Percentiles rank a stretch among this genome's conserved stretches.
Evolutionary conservation across 2,888 invertebrate species (phyloP).

Genomic region (Vanessa cardui): DNA sequence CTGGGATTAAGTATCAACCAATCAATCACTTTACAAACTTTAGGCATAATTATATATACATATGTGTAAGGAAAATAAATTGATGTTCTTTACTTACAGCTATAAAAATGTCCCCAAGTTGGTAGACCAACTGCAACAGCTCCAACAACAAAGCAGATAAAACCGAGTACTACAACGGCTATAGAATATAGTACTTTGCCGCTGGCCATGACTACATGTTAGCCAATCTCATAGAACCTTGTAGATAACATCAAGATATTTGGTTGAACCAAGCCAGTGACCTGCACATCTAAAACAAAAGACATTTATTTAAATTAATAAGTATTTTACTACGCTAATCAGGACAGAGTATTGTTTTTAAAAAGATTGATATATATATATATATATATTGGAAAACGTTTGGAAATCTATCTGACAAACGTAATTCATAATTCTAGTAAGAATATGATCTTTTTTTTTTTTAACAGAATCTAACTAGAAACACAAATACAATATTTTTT

Average conservation of each 20-base stretch:
- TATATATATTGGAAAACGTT: background rate
- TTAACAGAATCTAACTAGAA: slow-evolving; percentile 23
- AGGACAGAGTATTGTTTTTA: too few species aligned
- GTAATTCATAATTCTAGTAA: slow-evolving; percentile 17
- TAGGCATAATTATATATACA: background rate
- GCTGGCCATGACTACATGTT: slow-evolving; percentile 84
- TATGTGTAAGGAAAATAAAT: background rate
- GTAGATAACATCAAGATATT: slow-evolving; percentile 66
- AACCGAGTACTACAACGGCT: slow-evolving; percentile 87
- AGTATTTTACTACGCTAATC: too few species aligned
- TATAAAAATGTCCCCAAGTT: slow-evolving; percentile 93
- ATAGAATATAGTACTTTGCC: slow-evolving; percentile 87
- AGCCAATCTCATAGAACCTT: slow-evolving; percentile 60
- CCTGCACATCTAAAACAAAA: slow-evolving; percentile 56
- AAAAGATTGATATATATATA: too few species aligned
- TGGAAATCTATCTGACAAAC: slow-evolving; percentile 2
- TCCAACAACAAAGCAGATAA: slow-evolving; percentile 91
- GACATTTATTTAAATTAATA: background rate
- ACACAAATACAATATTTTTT: background rate
- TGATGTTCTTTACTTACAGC: slow-evolving; percentile 76
- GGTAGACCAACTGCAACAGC: slow-evolving; percentile 92
- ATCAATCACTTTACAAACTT: slow-evolving; percentile 3
- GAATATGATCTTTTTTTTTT: slow-evolving; percentile 13
- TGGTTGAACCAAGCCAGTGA: slow-evolving; percentile 41
- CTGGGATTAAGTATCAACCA: background rate